A percentile compares a stretch with the other conserved stretches of the same genome.
phyloP scores from a whole-genome alignment of 2,113 vertebrate genomes.

The Dinomys branickii region DNA sequence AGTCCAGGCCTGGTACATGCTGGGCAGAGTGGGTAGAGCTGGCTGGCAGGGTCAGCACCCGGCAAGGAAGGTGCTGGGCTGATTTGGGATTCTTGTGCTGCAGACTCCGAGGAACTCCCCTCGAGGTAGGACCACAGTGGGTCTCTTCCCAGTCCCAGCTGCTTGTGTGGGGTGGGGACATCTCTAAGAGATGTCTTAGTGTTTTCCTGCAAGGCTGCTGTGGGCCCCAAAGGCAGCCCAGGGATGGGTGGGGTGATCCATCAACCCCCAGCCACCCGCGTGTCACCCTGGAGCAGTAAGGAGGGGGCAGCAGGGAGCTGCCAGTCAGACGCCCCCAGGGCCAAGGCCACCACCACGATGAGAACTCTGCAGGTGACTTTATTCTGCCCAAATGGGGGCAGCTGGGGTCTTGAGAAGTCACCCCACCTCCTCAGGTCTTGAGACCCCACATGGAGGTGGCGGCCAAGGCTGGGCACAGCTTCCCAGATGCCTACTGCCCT shows the following conservation, averaged over 20 bases:
- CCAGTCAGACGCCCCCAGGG: neutral
- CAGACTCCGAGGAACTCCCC: neutral
- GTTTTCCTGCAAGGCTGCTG: rapidly evolving
- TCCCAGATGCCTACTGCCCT: rapidly evolving
- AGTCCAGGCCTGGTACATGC: neutral
- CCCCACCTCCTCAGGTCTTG: too few species aligned
- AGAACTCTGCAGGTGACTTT: neutral
- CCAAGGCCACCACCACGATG: rapidly evolving
- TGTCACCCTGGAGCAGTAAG: too few species aligned
- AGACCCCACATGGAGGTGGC: neutral
- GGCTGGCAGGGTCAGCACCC: neutral
- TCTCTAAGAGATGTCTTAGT: neutral
- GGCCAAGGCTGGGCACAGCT: rapidly evolving
- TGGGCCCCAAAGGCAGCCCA: neutral
- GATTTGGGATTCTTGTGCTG: neutral
- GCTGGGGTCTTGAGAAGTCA: rapidly evolving
- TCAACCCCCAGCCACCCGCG: neutral
- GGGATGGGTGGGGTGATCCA: too few species aligned
- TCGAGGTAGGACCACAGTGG: neutral
- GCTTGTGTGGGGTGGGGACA: neutral
- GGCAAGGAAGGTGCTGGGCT: neutral
- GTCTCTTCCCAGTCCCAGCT: neutral
- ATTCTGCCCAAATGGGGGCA: neutral
- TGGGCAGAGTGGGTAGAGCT: neutral
- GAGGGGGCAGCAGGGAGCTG: neutral